Evolutionary conservation across 2,113 vertebrate species (phyloP), one percentile per base, ranked within the genome.

Genomic region (Tinamus guttatus): DNA sequence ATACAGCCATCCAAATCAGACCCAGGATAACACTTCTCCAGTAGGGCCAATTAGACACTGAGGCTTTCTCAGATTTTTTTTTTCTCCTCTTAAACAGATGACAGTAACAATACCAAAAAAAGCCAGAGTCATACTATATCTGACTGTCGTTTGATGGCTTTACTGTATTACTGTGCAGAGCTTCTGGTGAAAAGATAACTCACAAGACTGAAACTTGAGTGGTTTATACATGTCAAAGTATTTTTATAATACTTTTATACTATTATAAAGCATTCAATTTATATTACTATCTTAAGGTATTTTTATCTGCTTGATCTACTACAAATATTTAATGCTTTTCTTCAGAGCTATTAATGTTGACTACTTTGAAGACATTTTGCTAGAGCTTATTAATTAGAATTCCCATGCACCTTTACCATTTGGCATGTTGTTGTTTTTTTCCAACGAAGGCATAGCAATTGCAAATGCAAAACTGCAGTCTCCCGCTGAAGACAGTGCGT

Each of bases 151-250:
- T 95, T 94, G 69, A 92, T 94, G 73, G 81, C 63, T 90, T 74
- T 18, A 69, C 69, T 85, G 88, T 89, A 87, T 64, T 78, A 96
- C 93, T 96, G 96, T 70, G 95, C 94, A 97, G 92, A 96, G 91
- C 36, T 95, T 90, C 91, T 95, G 91, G 70, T 95, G 92, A 94
- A 81, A 95, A 77, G 91, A 79, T 93, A 96, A 93, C 92, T 65
- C 85, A 94, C 88, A 93, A 93, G 88, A 81, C 90, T 95, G 93
- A 96, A 95, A 96, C 87, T 20, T 89, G 65, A 93, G 90, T 96
- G 93, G 94, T 87, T 96, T 87, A 73, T 73, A 81, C 85, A 90
- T 89, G 95, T 78, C 87, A 94, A n/a, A 64, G 93, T 87, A 41
- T 91, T 95, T 94, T 95, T 87, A 49, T 85, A 95, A 92, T 90